Evolutionary conservation across 1,140 invertebrate species (phyloP), one percentile per base, ranked within the genome.

Genomic region (Lepidostoma basale): DNA sequence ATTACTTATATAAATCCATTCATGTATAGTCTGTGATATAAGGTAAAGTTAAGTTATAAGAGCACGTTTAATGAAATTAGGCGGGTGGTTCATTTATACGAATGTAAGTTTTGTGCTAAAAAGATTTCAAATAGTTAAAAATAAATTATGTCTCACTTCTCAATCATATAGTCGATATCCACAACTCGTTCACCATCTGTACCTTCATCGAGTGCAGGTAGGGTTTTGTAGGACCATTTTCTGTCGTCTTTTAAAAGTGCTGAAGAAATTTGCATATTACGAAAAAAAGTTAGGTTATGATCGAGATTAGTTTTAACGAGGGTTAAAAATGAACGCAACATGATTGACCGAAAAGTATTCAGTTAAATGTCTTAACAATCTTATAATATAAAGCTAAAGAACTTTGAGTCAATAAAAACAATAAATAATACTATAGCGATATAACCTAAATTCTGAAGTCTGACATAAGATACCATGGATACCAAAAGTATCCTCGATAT

Each of bases 151-250:
- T 62, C 72, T 68, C 77, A 78, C 79, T 73, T 75, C 74, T 76
- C 72, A 10, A 82, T 75, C 40, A 68, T 20, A 82, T 72, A 75
- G 75, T 90, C 88, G 39, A 91, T 84, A 67, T 88, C 85, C 39
- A 86, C 71, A 2, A 75, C 76, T 67, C 78, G 83, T 81, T 92
- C 90, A 40, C 90, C 90, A 33, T 83, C 79, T 1, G 88, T 90
- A 60, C 90, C 90, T 74, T 90, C 86, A 73, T 91, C 88, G 70
- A 78, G 80, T 62, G 75, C 78, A 30, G 86, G 88, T 71, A 86
- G 73, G 1, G 49, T 18, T 20, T 49, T 64, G 26, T 71, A 71
- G 2, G 65, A 47, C 69, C 69, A 71, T 39, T 52, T 62, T 52
- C 42, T 67, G 25, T 47, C 44, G 10, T 67, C 42, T 30, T 45